These are phyloP conservation scores for Melanophora roralis DNA, from an alignment of 2,888 invertebrate genomes.

Conservation along the genomic window DNA sequence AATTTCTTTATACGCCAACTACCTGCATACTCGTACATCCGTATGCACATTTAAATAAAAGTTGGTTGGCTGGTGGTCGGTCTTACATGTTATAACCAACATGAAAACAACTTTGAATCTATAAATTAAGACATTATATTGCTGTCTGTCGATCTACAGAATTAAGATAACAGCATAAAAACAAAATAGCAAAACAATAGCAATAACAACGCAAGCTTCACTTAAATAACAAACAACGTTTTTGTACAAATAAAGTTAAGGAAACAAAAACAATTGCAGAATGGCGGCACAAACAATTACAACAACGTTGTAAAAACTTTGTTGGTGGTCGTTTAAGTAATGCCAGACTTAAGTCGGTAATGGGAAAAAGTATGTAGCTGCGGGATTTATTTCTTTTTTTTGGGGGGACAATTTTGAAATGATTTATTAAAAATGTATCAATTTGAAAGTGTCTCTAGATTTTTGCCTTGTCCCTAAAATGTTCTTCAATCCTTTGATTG, in stretches of 20 bases:
- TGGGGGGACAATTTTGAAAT: too few relatives aligned
- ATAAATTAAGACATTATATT: slow-evolving; percentile 76
- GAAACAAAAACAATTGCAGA: slow-evolving; percentile 5
- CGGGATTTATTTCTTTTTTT: too few relatives aligned
- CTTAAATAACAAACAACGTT: slow-evolving; percentile 20
- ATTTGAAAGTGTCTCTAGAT: too few relatives aligned
- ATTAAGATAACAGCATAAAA: slow-evolving; percentile 11
- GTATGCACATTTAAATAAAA: slow-evolving; percentile 40
- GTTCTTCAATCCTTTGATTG: too few relatives aligned
- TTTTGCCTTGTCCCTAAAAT: too few relatives aligned
- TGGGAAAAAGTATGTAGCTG: too few relatives aligned
- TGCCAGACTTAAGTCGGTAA: too few relatives aligned
- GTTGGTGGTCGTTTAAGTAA: slow-evolving; percentile 42
- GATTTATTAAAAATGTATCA: too few relatives aligned
- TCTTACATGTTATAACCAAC: slow-evolving; percentile 56
- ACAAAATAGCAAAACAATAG: slow-evolving; percentile 4
- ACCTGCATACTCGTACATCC: too few relatives aligned
- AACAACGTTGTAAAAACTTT: slow-evolving; percentile 19
- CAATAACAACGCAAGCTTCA: slow-evolving; percentile 22
- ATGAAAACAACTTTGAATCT: slow-evolving; percentile 65
- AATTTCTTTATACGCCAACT: slow-evolving; percentile 37
- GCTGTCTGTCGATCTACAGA: slow-evolving; percentile 20
- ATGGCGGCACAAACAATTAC: slow-evolving; percentile 24
- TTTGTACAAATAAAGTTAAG: neutral
- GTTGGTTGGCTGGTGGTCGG: slow-evolving; percentile 59